phyloP scores from a whole-genome alignment of 2,797 vertebrate species.

The Oryzias dopingdopingensis region DNA sequence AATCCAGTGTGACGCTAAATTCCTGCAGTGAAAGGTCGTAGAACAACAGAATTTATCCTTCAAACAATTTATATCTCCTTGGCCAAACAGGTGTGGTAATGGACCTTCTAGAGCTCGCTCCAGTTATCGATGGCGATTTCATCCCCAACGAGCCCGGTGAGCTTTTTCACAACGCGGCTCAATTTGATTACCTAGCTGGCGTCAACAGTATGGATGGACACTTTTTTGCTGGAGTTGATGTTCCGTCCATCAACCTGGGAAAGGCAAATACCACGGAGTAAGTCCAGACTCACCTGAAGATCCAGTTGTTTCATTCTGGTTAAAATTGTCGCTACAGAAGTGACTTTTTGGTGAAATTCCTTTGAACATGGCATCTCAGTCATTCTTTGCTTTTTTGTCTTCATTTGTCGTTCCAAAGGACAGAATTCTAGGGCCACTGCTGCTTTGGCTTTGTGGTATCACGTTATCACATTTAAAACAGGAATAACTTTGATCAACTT shows the following conservation, averaged over 20 bases:
- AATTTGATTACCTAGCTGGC: constrained; percentile 83
- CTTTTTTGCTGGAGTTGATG: constrained; percentile 77
- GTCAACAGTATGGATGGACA: constrained; percentile 87
- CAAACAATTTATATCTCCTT: no score
- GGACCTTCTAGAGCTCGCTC: constrained; percentile 73
- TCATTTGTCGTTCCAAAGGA: neutral
- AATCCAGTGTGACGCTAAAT: no score
- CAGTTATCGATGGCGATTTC: constrained; percentile 86
- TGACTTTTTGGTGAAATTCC: no score
- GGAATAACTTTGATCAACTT: no score
- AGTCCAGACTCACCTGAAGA: constrained; percentile 16
- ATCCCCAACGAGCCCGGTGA: constrained; percentile 77
- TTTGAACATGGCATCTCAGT: no score
- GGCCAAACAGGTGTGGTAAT: constrained; percentile 71
- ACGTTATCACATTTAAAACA: no score
- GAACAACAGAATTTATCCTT: neutral
- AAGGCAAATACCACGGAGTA: constrained; percentile 64
- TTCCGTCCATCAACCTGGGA: constrained; percentile 75
- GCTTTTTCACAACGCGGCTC: constrained; percentile 78
- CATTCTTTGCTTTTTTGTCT: no score
- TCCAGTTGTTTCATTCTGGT: no score
- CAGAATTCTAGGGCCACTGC: neutral
- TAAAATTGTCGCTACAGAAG: no score
- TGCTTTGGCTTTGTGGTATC: neutral
- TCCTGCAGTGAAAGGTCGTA: no score